A percentile compares a stretch with the other conserved stretches of the same genome.
Evolutionary conservation across 1,140 invertebrate species (phyloP).

Genomic region (Nebria ingens): DNA sequence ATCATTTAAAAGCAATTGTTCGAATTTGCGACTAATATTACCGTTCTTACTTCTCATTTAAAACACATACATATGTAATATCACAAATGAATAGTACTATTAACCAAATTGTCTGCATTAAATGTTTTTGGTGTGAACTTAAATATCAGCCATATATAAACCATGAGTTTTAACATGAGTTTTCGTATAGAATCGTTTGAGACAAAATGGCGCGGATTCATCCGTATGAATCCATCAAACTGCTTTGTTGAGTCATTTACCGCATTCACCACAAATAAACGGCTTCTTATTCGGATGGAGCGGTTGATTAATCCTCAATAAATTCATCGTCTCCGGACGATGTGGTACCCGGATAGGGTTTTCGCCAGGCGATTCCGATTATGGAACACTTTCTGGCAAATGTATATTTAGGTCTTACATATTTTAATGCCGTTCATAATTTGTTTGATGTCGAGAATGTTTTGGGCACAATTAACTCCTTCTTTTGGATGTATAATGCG

Average conservation of each 20-base stretch:
- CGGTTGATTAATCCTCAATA: conserved; percentile 52
- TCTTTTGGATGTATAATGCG: background rate
- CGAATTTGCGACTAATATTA: too few relatives aligned
- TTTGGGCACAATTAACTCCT: conserved; percentile 1
- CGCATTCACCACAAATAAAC: conserved; percentile 29
- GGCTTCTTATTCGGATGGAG: conserved; percentile 32
- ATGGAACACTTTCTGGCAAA: conserved; percentile 12
- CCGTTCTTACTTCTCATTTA: too few relatives aligned
- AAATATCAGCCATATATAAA: background rate
- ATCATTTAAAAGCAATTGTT: too few relatives aligned
- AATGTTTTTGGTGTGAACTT: too few relatives aligned
- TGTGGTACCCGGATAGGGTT: conserved; percentile 61
- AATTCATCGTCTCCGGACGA: conserved; percentile 59
- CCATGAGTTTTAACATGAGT: conserved; percentile 41
- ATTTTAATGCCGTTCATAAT: background rate
- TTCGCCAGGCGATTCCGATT: conserved; percentile 21
- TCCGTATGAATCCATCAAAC: conserved; percentile 63
- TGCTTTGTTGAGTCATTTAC: conserved; percentile 21
- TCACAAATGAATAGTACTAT: too few relatives aligned
- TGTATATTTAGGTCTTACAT: background rate
- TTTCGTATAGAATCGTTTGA: conserved; percentile 42
- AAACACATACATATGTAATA: too few relatives aligned
- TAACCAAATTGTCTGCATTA: too few relatives aligned
- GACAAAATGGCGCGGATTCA: conserved; percentile 62
- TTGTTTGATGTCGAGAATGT: conserved; percentile 8